phyloP scores from a whole-genome alignment of 2,888 invertebrate genomes.

The Seira musarum region DNA sequence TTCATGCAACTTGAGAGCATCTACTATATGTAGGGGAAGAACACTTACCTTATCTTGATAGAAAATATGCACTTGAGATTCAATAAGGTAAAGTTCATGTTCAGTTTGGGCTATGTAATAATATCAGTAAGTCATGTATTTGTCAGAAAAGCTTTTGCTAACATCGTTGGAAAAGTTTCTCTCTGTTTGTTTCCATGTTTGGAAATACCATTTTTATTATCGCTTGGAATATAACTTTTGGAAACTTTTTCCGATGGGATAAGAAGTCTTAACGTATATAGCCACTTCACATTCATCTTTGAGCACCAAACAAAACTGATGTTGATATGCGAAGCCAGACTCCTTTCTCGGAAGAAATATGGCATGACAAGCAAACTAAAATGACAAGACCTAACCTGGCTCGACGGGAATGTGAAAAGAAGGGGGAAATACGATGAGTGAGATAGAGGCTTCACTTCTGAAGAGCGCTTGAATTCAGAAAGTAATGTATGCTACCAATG shows the following conservation, averaged over 20 bases:
- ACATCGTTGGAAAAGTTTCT: no score
- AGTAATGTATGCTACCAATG: no score
- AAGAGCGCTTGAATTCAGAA: background rate
- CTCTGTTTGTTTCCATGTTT: no score
- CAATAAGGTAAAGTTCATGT: background rate
- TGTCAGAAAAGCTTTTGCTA: background rate
- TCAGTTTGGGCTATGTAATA: background rate
- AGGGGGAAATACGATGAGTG: slow-evolving; percentile 39
- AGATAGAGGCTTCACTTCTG: slow-evolving; percentile 2
- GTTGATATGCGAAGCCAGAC: slow-evolving; percentile 15
- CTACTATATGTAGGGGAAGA: background rate
- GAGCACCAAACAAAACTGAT: background rate
- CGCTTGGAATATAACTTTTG: no score
- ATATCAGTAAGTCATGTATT: background rate
- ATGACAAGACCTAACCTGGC: background rate
- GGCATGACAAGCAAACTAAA: slow-evolving; percentile 23
- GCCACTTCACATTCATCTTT: slow-evolving; percentile 31
- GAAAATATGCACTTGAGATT: background rate
- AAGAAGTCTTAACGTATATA: background rate
- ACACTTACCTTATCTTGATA: background rate
- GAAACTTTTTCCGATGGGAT: no score
- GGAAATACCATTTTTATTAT: no score
- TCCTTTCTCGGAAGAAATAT: slow-evolving; percentile 40
- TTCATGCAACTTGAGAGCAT: background rate
- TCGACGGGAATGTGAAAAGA: background rate